These are phyloP conservation scores for Gandaritis pyraliata DNA, from an alignment of 2,888 invertebrate genomes.

Conservation along the genomic window DNA sequence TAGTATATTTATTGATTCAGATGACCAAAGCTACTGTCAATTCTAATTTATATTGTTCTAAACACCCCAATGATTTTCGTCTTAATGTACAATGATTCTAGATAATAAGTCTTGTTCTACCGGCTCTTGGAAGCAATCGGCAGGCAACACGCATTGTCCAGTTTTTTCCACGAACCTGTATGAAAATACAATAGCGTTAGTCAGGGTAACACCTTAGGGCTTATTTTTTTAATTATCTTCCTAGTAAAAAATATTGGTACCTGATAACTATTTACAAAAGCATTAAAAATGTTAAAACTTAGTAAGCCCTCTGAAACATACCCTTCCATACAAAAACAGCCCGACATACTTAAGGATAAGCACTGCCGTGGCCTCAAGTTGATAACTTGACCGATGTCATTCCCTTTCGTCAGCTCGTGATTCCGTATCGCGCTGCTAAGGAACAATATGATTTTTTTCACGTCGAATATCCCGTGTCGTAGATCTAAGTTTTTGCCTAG, in stretches of 20 bases:
- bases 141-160: slow-evolving; percentile 58
- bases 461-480: slow-evolving; percentile 49
- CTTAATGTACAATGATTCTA: slow-evolving; percentile 50
- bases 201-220: slow-evolving; percentile 1
- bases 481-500: slow-evolving; percentile 49
- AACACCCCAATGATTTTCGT: background rate
- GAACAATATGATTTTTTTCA: slow-evolving; percentile 47
- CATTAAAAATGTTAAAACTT: no score
- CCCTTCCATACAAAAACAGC: slow-evolving; percentile 63
- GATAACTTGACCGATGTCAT: slow-evolving; percentile 26
- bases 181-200: background rate
- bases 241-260: no score
- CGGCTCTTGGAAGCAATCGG: slow-evolving; percentile 47
- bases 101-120: slow-evolving; percentile 46
- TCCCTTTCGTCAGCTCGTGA: background rate
- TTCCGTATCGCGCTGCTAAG: slow-evolving; percentile 42
- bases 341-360: slow-evolving; percentile 47
- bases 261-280: no score
- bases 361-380: slow-evolving; percentile 52
- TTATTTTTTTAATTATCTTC: slow-evolving; percentile 1
- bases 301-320: no score
- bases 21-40: no score
- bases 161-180: slow-evolving; percentile 59
- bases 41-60: no score
- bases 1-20: no score